phyloP scores from a whole-genome alignment of 2,888 invertebrate species.

The Archips crataeganus region DNA sequence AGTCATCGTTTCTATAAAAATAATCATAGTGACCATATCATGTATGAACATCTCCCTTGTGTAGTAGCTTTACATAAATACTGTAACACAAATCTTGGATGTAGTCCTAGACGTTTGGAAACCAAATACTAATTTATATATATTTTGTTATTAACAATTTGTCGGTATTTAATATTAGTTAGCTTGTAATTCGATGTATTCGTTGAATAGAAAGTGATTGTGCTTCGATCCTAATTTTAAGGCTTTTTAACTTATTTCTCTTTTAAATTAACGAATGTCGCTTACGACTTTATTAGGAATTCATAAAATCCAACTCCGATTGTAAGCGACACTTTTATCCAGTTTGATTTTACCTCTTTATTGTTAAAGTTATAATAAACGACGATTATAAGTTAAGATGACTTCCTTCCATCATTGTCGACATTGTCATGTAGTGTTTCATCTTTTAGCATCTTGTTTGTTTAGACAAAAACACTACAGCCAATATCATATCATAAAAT shows the following conservation, averaged over 20 bases:
- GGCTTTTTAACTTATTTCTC: not conserved
- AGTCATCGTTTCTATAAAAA: not conserved
- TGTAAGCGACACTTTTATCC: not conserved
- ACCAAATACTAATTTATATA: slow-evolving; percentile 80
- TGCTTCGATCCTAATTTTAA: not conserved
- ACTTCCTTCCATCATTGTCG: not conserved
- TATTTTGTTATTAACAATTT: slow-evolving; percentile 60
- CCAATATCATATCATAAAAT: not conserved
- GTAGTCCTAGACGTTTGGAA: slow-evolving; percentile 57
- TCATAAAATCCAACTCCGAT: not conserved
- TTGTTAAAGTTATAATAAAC: too few relatives aligned
- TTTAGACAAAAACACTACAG: not conserved
- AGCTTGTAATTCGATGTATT: slow-evolving; percentile 47
- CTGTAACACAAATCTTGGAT: slow-evolving; percentile 37
- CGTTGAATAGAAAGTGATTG: slow-evolving; percentile 47
- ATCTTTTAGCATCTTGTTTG: not conserved
- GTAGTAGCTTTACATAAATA: slow-evolving; percentile 26
- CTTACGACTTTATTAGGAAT: not conserved
- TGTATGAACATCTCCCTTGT: slow-evolving; percentile 24
- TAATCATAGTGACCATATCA: slow-evolving; percentile 3
- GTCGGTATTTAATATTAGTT: slow-evolving; percentile 57
- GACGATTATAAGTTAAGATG: too few relatives aligned
- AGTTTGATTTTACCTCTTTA: not conserved
- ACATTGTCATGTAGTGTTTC: not conserved
- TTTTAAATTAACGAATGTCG: not conserved